Conservation (phyloP, 2,888 invertebrate genomes). For the Microctonus hyperodae region DNA sequence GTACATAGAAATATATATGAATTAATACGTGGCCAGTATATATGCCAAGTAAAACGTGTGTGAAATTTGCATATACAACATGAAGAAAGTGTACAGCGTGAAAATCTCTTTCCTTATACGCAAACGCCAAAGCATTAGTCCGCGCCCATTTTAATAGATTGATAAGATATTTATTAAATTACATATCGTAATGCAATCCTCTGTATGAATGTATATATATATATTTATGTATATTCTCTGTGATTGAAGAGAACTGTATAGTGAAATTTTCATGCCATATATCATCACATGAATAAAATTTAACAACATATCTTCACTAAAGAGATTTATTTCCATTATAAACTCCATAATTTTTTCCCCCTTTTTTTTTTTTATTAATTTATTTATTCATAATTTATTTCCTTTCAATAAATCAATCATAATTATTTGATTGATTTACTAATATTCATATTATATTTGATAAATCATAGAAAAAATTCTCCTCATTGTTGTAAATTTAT, state of each 20-base stretch:
- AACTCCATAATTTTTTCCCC: neutral
- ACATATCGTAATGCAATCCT: slow-evolving; percentile 17
- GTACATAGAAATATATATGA: neutral
- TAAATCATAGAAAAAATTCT: neutral
- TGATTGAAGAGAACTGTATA: slow-evolving; percentile 6
- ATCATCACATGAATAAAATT: neutral
- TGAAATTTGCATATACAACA: slow-evolving; percentile 22
- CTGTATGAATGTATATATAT: slow-evolving; percentile 1
- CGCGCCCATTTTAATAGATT: slow-evolving; percentile 34
- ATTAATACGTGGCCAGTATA: neutral
- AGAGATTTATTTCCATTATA: neutral
- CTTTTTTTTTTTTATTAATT: neutral
- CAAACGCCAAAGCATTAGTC: slow-evolving; percentile 21
- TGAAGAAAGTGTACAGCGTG: slow-evolving; percentile 25
- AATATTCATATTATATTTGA: neutral
- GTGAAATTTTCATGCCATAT: neutral
- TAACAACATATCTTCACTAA: neutral
- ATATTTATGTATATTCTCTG: slow-evolving; percentile 2
- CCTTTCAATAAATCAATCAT: neutral
- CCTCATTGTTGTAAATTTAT: neutral
- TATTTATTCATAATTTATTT: neutral
- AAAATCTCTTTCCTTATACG: slow-evolving; percentile 30
- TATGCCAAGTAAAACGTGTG: slow-evolving; percentile 3
- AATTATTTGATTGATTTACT: slow-evolving; percentile 2
- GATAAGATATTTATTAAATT: slow-evolving; percentile 33